Conservation (phyloP, 2,797 vertebrate genomes). For the Enoplosus armatus region DNA sequence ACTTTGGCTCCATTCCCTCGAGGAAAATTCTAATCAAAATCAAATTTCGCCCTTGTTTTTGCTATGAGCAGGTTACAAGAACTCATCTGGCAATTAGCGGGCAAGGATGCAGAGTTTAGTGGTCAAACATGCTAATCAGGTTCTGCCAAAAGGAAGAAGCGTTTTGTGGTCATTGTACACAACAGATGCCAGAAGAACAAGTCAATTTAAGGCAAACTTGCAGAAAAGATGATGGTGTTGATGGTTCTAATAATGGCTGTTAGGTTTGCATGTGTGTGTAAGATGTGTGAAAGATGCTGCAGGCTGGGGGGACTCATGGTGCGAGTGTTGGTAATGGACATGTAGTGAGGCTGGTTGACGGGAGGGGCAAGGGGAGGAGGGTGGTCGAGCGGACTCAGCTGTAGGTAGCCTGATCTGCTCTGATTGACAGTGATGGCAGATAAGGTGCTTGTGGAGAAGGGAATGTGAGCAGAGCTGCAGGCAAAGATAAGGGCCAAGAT, state of each 20-base stretch:
- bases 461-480: slow-evolving; percentile 82
- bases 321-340: slow-evolving; percentile 51
- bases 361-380: slow-evolving; percentile 34
- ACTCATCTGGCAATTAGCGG: slow-evolving; percentile 55
- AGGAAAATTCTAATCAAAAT: slow-evolving; percentile 53
- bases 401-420: slow-evolving; percentile 80
- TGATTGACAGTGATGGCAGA: slow-evolving; percentile 87
- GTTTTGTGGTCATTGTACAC: slow-evolving; percentile 18
- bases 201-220: slow-evolving; percentile 6
- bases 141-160: background rate
- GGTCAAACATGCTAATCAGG: slow-evolving; percentile 52
- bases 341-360: slow-evolving; percentile 31
- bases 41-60: slow-evolving; percentile 62
- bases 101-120: slow-evolving; percentile 50
- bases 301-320: slow-evolving; percentile 1
- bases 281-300: slow-evolving; percentile 14
- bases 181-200: slow-evolving; percentile 4
- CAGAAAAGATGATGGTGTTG: background rate
- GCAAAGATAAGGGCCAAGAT: slow-evolving; percentile 84
- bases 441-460: slow-evolving; percentile 78
- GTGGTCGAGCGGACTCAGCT: slow-evolving; percentile 68
- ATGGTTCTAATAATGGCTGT: background rate
- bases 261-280: background rate
- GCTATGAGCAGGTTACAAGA: slow-evolving; percentile 47
- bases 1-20: slow-evolving; percentile 41